Conservation (phyloP, 2,113 vertebrate species). For the Upupa epops region DNA sequence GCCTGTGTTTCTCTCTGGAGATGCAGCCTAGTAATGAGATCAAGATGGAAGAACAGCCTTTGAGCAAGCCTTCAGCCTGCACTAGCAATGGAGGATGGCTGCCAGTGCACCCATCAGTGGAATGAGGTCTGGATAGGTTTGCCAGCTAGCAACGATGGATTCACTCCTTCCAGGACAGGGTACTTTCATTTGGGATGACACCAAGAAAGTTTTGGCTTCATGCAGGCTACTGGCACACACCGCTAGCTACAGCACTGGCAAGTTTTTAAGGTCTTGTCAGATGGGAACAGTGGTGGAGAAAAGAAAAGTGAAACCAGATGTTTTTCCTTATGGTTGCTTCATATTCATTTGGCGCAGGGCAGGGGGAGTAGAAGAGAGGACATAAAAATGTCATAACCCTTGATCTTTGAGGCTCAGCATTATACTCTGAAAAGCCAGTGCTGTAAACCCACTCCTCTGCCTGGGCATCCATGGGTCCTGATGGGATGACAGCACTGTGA, state of each 20-base stretch:
- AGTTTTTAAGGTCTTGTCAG: constrained; percentile 68
- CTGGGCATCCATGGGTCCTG: background rate
- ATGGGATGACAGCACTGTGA: background rate
- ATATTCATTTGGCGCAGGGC: constrained; percentile 18
- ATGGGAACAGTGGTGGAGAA: constrained; percentile 70
- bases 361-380: constrained; percentile 28
- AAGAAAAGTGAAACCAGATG: constrained; percentile 81
- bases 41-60: constrained; percentile 16
- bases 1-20: background rate
- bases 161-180: background rate
- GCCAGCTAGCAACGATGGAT: background rate
- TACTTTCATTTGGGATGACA: constrained; percentile 10
- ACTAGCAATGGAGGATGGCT: background rate
- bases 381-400: constrained; percentile 76
- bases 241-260: constrained; percentile 61
- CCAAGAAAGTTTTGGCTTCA: constrained; percentile 26
- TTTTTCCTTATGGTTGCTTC: constrained; percentile 72
- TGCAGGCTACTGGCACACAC: background rate
- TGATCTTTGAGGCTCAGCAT: constrained; percentile 65
- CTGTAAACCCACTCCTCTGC: constrained; percentile 56
- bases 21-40: background rate
- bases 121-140: background rate
- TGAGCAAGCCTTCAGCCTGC: background rate
- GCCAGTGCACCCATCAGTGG: background rate
- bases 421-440: constrained; percentile 51